phyloP scores from a whole-genome alignment of 2,113 vertebrate species.

The Hemiprocne comata region DNA sequence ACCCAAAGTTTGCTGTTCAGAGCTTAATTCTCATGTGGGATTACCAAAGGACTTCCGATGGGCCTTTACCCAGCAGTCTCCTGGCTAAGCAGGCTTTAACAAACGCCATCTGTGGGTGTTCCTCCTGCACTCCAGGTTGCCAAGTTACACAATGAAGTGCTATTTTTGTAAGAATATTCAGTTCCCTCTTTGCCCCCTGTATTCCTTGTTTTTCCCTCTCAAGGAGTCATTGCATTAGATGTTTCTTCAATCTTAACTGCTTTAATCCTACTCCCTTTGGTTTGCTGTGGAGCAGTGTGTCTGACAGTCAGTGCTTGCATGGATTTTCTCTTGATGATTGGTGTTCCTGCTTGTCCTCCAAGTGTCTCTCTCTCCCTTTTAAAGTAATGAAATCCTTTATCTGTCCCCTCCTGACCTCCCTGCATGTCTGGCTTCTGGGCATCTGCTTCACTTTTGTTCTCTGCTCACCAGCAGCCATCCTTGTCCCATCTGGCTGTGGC shows the following conservation, averaged over 20 bases:
- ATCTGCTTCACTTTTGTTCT: conserved; percentile 28
- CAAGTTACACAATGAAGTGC: background rate
- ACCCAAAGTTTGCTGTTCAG: background rate
- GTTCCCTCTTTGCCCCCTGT: background rate
- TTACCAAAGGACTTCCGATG: background rate
- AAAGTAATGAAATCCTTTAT: conserved; percentile 48
- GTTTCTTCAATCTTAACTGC: background rate
- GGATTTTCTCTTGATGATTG: conserved; percentile 8
- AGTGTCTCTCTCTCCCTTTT: background rate
- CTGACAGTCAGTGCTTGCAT: background rate
- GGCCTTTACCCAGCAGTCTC: background rate
- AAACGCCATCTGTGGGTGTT: conserved; percentile 26
- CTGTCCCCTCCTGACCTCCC: conserved; percentile 40
- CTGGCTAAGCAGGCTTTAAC: conserved; percentile 29
- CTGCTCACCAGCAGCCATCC: background rate
- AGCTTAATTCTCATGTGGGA: conserved; percentile 2
- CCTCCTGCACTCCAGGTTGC: background rate
- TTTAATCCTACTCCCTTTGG: conserved; percentile 12
- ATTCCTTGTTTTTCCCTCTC: background rate
- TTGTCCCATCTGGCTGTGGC: background rate
- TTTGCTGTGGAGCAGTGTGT: background rate
- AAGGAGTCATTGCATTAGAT: background rate
- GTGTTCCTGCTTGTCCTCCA: conserved; percentile 1
- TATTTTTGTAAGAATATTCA: background rate
- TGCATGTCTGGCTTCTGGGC: background rate